Evolutionary conservation across 2,797 vertebrate genomes (phyloP).

Genomic region (Tapera naevia): DNA sequence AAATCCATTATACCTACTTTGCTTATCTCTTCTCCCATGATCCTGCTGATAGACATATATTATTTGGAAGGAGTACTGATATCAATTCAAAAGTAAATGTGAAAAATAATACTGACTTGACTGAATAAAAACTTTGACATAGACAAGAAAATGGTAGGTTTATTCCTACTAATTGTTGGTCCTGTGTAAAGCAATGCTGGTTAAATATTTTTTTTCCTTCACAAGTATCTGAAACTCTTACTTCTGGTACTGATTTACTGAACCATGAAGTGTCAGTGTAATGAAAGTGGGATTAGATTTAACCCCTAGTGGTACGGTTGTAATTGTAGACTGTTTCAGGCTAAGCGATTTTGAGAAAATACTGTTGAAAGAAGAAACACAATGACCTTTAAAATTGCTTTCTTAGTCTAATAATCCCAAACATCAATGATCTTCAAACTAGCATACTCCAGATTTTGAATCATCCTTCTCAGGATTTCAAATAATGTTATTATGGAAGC

Average conservation of each 20-base stretch:
- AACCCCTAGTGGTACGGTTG: not conserved
- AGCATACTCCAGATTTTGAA: not conserved
- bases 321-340: not conserved
- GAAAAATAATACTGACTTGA: not conserved
- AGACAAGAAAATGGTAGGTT: not conserved
- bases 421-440: not conserved
- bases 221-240: not conserved
- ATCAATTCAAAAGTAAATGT: not conserved
- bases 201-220: not conserved
- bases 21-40: not conserved
- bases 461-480: not conserved
- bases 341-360: not conserved
- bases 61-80: not conserved
- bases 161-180: not conserved
- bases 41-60: not conserved
- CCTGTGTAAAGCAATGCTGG: not conserved
- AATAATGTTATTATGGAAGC: not conserved
- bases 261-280: not conserved
- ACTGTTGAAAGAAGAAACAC: not conserved
- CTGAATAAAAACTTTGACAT: not conserved
- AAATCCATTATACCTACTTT: not conserved
- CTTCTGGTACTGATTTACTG: not conserved
- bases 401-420: not conserved
- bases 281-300: not conserved
- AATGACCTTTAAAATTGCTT: not conserved